Evolutionary conservation across 2,888 invertebrate genomes (phyloP).

Genomic region (Brachyptera putata): DNA sequence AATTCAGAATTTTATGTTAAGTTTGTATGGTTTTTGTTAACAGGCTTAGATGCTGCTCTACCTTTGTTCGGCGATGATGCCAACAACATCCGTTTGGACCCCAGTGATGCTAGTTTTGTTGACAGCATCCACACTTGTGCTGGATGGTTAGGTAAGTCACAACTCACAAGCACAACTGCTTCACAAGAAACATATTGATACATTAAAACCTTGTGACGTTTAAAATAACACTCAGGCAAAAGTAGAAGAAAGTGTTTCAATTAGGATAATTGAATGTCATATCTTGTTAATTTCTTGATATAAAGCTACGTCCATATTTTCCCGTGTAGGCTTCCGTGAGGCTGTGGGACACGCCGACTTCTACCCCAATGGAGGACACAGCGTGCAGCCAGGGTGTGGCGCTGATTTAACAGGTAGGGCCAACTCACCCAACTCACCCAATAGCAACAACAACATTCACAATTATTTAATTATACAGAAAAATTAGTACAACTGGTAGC

Average conservation of each 20-base stretch:
- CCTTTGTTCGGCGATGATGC: slow-evolving; percentile 54
- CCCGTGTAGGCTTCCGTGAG: too few species aligned
- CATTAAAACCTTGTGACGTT: too few species aligned
- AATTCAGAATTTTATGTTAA: too few species aligned
- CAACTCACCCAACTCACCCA: neutral
- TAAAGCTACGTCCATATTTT: too few species aligned
- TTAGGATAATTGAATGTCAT: too few species aligned
- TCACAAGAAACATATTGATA: too few species aligned
- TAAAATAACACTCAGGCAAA: too few species aligned
- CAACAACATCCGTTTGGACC: slow-evolving; percentile 52
- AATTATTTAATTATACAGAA: neutral
- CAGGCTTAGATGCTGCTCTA: slow-evolving; percentile 62
- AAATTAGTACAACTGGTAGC: too few species aligned
- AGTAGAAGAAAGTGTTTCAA: too few species aligned
- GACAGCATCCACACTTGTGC: slow-evolving; percentile 71
- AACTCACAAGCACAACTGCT: too few species aligned
- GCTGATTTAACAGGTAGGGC: slow-evolving; percentile 4
- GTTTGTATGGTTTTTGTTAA: too few species aligned
- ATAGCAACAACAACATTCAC: neutral
- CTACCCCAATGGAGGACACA: slow-evolving; percentile 66
- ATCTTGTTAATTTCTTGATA: too few species aligned
- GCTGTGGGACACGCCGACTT: slow-evolving; percentile 69
- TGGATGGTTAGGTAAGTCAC: slow-evolving; percentile 63
- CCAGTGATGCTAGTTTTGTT: slow-evolving; percentile 64
- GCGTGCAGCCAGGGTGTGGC: slow-evolving; percentile 53